phyloP scores from a whole-genome alignment of 2,888 invertebrate species.

The Oxytorus armatus region DNA sequence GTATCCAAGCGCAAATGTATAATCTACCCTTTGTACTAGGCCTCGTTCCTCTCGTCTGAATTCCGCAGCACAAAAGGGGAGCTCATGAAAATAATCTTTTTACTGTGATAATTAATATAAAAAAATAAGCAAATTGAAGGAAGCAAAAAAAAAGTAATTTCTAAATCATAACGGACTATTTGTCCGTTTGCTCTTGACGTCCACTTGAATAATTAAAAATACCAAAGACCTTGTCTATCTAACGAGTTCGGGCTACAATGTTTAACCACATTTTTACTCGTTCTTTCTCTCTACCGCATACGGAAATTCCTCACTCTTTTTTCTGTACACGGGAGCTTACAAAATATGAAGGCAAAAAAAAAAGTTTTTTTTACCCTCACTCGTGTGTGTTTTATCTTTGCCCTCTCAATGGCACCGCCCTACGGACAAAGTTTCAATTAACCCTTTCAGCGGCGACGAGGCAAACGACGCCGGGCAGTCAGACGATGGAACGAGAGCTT shows the following conservation, averaged over 20 bases:
- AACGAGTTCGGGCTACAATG: conserved; percentile 11
- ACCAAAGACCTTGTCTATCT: conserved; percentile 13
- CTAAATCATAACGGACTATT: conserved; percentile 12
- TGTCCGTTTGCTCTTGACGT: conserved; percentile 8
- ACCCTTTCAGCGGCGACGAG: conserved; percentile 66
- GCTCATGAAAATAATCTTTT: not conserved
- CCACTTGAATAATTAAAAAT: conserved; percentile 43
- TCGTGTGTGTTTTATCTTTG: conserved; percentile 58
- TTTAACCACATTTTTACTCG: conserved; percentile 3
- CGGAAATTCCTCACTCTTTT: conserved; percentile 20
- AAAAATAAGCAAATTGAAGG: not conserved
- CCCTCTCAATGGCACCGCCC: conserved; percentile 48
- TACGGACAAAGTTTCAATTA: conserved; percentile 69
- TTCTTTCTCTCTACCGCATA: not conserved
- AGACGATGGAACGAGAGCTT: conserved; percentile 31
- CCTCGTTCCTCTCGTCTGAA: no score
- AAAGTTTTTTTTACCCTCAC: conserved; percentile 26
- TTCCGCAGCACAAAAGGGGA: not conserved
- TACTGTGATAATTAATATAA: not conserved
- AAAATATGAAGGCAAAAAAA: conserved; percentile 23
- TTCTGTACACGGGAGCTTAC: conserved; percentile 34
- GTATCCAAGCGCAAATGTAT: no score
- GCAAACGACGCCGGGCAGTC: conserved; percentile 45
- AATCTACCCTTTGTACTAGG: no score
- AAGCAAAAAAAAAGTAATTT: not conserved